Evolutionary conservation across 2,113 vertebrate genomes (phyloP).

Genomic region (Amazona guildingii): DNA sequence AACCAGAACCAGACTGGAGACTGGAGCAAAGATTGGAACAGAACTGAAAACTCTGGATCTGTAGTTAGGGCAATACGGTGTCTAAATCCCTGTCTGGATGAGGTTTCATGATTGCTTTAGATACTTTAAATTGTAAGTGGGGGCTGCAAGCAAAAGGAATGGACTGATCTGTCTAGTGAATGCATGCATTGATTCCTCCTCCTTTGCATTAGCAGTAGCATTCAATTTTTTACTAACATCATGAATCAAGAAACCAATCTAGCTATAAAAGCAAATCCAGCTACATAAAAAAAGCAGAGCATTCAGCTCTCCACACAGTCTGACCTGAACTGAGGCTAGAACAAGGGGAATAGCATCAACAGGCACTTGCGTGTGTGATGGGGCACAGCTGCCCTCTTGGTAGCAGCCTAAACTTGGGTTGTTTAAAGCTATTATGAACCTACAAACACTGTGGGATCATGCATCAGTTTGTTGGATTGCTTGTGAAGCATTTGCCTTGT

Average conservation of each 20-base stretch:
- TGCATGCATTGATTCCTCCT: not conserved
- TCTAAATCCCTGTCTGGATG: not conserved
- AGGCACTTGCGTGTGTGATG: not conserved
- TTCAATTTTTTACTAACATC: not conserved
- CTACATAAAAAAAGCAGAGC: not conserved
- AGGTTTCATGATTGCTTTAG: not conserved
- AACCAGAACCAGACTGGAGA: not conserved
- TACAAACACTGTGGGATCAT: not conserved
- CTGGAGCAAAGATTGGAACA: not conserved
- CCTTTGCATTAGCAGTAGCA: rapidly evolving
- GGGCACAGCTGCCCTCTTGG: not conserved
- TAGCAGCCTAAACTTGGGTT: not conserved
- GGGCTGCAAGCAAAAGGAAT: not conserved
- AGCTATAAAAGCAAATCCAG: not conserved
- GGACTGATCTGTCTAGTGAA: not conserved
- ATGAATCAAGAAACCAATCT: not conserved
- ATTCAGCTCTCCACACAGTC: not conserved
- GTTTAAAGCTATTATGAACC: not conserved
- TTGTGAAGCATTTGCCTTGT: not conserved
- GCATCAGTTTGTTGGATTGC: not conserved
- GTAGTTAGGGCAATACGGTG: not conserved
- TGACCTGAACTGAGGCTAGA: not conserved
- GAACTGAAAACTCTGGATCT: not conserved
- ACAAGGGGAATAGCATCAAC: not conserved
- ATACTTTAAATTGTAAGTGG: not conserved